These are phyloP conservation scores for Sebastes hubbsi DNA, from an alignment of 2,797 vertebrate species.

Conservation along the genomic window DNA sequence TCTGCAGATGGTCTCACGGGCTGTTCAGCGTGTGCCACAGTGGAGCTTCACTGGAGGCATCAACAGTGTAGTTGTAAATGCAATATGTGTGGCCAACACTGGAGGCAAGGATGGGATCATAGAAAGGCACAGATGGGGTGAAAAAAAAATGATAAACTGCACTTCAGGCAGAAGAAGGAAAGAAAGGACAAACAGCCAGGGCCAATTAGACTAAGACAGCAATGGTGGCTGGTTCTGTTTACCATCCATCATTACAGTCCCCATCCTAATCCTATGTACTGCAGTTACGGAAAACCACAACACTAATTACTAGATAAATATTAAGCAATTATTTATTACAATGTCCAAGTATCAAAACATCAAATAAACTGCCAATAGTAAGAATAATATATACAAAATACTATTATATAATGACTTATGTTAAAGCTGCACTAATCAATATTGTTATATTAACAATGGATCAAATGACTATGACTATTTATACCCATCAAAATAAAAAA, in stretches of 20 bases:
- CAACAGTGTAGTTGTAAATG: constrained; percentile 79
- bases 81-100: constrained; percentile 77
- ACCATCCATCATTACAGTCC: not conserved
- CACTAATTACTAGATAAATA: not conserved
- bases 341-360: not conserved
- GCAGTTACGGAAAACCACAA: not conserved
- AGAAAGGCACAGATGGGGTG: constrained; percentile 43
- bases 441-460: not conserved
- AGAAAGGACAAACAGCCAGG: constrained; percentile 49
- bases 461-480: not conserved
- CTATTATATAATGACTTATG: not conserved
- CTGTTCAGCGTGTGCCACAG: constrained; percentile 46
- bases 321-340: not conserved
- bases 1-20: constrained; percentile 62
- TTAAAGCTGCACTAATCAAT: not conserved
- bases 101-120: constrained; percentile 63
- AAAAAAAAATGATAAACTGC: constrained; percentile 35
- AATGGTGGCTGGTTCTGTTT: not conserved
- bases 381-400: not conserved
- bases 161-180: constrained; percentile 42
- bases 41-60: constrained; percentile 74
- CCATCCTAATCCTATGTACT: not conserved
- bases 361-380: not conserved
- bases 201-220: constrained; percentile 45
- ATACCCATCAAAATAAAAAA: not conserved